These are phyloP conservation scores for Leucoraja erinaceus DNA, from an alignment of 2,113 vertebrate species.

Conservation along the genomic window DNA sequence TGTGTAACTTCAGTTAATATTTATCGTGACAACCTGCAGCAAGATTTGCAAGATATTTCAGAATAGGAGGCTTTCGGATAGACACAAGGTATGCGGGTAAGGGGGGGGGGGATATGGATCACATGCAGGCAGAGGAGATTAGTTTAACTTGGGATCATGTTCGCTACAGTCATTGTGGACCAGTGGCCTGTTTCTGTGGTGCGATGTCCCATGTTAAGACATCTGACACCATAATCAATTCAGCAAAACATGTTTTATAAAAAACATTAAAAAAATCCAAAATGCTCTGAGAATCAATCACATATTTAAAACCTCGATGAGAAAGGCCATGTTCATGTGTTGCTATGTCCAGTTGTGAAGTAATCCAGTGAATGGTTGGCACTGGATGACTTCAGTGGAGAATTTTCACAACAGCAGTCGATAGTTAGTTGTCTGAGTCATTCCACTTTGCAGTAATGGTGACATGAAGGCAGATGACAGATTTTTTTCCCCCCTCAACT, in stretches of 20 bases:
- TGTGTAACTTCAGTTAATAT: slow-evolving; percentile 7
- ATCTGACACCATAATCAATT: not conserved
- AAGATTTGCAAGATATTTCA: not conserved
- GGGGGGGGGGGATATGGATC: too few relatives aligned
- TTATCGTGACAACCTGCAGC: not conserved
- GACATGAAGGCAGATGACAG: not conserved
- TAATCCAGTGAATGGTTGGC: not conserved
- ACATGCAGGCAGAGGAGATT: too few relatives aligned
- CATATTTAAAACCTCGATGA: not conserved
- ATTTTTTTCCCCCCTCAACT: not conserved
- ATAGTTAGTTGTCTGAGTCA: not conserved
- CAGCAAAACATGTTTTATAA: not conserved
- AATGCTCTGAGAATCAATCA: not conserved
- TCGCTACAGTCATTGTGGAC: too few relatives aligned
- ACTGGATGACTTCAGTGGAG: not conserved
- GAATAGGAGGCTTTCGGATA: not conserved
- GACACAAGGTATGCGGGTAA: too few relatives aligned
- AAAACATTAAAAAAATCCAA: too few relatives aligned
- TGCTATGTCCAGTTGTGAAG: not conserved
- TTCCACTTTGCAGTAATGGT: not conserved
- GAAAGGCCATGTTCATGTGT: not conserved
- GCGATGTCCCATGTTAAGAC: too few relatives aligned
- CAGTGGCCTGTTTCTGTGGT: too few relatives aligned
- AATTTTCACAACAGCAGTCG: not conserved
- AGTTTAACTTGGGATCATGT: too few relatives aligned